A percentile compares a stretch with the other conserved stretches of the same genome.
Evolutionary conservation across 2,797 vertebrate species (phyloP).

Genomic region (Masticophis lateralis): DNA sequence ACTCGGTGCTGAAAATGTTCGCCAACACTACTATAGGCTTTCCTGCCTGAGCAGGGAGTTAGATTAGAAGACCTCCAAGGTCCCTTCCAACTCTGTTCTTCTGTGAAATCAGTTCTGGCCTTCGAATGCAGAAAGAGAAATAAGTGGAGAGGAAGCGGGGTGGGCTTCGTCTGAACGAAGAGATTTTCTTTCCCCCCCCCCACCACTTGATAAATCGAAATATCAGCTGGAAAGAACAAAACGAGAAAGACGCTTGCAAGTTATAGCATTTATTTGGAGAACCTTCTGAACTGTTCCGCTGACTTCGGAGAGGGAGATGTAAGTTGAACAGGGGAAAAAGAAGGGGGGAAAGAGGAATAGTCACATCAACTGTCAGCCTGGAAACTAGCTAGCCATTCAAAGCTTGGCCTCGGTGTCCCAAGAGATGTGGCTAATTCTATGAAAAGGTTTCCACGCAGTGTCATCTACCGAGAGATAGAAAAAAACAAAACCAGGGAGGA

Average conservation of each 20-base stretch:
- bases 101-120: not conserved
- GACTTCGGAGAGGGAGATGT: constrained; percentile 17
- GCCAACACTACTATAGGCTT: no score
- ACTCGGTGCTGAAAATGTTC: no score
- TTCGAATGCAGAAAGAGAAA: not conserved
- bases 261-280: constrained; percentile 8
- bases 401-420: constrained; percentile 41
- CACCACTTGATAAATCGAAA: not conserved
- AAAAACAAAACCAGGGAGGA: constrained; percentile 18
- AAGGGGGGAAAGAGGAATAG: not conserved
- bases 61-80: not conserved
- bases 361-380: constrained; percentile 20
- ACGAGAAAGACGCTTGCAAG: not conserved
- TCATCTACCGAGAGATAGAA: constrained; percentile 2
- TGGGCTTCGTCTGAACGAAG: not conserved
- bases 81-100: not conserved
- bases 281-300: constrained; percentile 3
- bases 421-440: constrained; percentile 14
- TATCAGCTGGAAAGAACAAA: not conserved
- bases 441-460: constrained; percentile 54
- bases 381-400: constrained; percentile 5
- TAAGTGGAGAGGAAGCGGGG: not conserved
- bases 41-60: not conserved
- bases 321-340: not conserved
- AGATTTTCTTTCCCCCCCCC: no score